Percentiles rank a stretch among this genome's conserved stretches.
phyloP scores from a whole-genome alignment of 2,113 vertebrate species.

The Hippopotamus amphibius region DNA sequence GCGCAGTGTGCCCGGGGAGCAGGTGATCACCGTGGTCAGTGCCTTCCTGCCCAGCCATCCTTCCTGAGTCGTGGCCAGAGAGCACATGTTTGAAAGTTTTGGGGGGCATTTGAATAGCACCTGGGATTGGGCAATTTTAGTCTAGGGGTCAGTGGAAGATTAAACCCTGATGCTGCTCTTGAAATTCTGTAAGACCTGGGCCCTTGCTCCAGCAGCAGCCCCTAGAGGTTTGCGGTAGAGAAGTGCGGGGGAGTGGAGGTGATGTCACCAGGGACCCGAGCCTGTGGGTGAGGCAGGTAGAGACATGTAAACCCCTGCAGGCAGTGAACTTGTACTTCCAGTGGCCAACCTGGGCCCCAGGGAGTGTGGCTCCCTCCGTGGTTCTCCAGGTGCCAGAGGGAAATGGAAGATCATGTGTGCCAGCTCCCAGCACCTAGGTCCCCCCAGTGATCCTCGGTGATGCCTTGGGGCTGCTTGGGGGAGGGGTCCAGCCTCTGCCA shows the following conservation, averaged over 20 bases:
- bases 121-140: not conserved
- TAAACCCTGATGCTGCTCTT: too few relatives aligned
- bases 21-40: rapidly evolving
- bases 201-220: not conserved
- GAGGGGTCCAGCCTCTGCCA: rapidly evolving
- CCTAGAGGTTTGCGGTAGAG: not conserved
- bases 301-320: not conserved
- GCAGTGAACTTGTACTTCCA: not conserved
- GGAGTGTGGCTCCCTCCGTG: not conserved
- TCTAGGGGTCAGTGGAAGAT: not conserved
- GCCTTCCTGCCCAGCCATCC: not conserved
- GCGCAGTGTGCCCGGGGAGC: rapidly evolving
- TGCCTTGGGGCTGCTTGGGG: rapidly evolving
- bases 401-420: rapidly evolving
- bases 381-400: rapidly evolving
- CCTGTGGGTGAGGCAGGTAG: rapidly evolving
- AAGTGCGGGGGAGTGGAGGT: rapidly evolving
- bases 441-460: rapidly evolving
- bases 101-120: not conserved
- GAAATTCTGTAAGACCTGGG: not conserved
- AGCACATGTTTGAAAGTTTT: too few relatives aligned
- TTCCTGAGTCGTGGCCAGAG: not conserved
- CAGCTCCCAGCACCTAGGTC: rapidly evolving
- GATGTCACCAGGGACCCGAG: not conserved
- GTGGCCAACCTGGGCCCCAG: too few relatives aligned